Evolutionary conservation across 2,888 invertebrate genomes (phyloP), one percentile per base, ranked within the genome.

Genomic region (Mongoloraphidia duomilia): DNA sequence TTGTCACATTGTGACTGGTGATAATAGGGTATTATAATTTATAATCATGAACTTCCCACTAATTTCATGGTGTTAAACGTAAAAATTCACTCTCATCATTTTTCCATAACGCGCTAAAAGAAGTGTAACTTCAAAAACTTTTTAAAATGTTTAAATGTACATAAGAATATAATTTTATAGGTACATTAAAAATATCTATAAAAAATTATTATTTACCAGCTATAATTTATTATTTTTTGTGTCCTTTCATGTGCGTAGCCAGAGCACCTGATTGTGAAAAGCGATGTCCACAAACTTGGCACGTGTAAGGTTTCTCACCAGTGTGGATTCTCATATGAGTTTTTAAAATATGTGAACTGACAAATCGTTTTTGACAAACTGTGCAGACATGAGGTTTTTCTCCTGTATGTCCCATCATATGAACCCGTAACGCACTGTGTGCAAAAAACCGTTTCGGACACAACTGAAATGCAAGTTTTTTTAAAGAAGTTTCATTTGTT

Each of bases 391-490:
- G 51, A 9, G 53, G 51, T 40, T 51, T 51, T 26, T 51, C 35
- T 9, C 53, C 53, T 5, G 50, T 53, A 26, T 53, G 53, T 2
- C 53, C 37, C 51, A 51, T 53, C 17, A 46, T 51, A 37, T 53
- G 53, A 10, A 53, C 53, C 36, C 49, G 38, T 36, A 49, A 49
- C 9, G 52, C 52, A 47, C 52, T 52, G 13, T 52, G 52, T 37
- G 52, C 52, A 35, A 52, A 48, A 41, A 48, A 52, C 10, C 46
- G 44, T 50, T 52, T 52, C 4, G 52, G 50, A 26, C 52, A 52
- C 26, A 50, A 37, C 44, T 44, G 10, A 11, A 44, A 44, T 14
- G 5, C 8, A 12, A 35, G 10, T 26, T 17, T 17, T 17, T 17
- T 17, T n/a, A n/a, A n/a, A n/a, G n/a, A n/a, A n/a, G n/a, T n/a